Evolutionary conservation across 2,797 vertebrate genomes (phyloP).

Genomic region (Hydrocynus forskahlii): DNA sequence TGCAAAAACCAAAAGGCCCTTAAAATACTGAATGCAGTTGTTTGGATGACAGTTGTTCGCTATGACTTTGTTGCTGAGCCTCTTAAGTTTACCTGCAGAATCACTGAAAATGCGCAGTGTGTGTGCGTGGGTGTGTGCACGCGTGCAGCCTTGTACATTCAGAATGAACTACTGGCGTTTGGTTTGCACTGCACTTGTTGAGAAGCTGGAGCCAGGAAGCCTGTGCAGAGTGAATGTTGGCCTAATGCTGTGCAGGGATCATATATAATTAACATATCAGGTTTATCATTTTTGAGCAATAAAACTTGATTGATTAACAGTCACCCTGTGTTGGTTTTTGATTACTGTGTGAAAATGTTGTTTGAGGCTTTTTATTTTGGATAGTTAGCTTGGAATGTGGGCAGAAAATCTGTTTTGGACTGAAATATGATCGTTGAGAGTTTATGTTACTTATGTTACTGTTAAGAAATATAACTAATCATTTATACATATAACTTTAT

Average conservation of each 20-base stretch:
- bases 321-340: neutral
- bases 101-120: neutral
- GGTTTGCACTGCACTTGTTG: slow-evolving; percentile 5
- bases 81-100: slow-evolving; percentile 18
- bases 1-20: slow-evolving; percentile 24
- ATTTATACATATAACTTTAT: too few relatives aligned
- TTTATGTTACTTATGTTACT: too few relatives aligned
- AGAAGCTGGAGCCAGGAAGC: slow-evolving; percentile 11
- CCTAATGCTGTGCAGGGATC: slow-evolving; percentile 66
- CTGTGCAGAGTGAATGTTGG: slow-evolving; percentile 55
- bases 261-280: slow-evolving; percentile 65
- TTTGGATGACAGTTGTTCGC: neutral
- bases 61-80: slow-evolving; percentile 18
- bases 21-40: neutral
- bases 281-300: slow-evolving; percentile 72
- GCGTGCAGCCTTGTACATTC: neutral
- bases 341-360: neutral
- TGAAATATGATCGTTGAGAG: too few relatives aligned
- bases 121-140: neutral
- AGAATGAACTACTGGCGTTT: slow-evolving; percentile 1
- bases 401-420: too few relatives aligned
- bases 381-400: neutral
- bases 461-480: too few relatives aligned
- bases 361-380: neutral
- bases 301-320: slow-evolving; percentile 71